Evolutionary conservation across 2,113 vertebrate species (phyloP).

Genomic region (Ophiodon elongatus): DNA sequence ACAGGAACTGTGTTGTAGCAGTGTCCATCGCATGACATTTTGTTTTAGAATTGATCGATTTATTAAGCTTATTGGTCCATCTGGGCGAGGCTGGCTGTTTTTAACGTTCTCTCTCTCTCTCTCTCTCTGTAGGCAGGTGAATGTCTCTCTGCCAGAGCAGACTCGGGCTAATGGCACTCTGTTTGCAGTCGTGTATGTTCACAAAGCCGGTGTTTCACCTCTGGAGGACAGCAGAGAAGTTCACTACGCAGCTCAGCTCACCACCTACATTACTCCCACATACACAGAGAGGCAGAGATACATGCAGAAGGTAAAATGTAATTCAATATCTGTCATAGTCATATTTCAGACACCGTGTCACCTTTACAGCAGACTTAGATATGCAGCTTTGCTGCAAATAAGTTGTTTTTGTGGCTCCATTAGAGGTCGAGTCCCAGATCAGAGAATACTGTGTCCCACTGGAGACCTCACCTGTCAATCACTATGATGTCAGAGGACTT

Average conservation of each 20-base stretch:
- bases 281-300: slow-evolving; percentile 41
- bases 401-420: slow-evolving; percentile 10
- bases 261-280: slow-evolving; percentile 89
- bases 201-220: slow-evolving; percentile 90
- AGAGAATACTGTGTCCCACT: slow-evolving; percentile 89
- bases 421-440: slow-evolving; percentile 81
- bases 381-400: neutral
- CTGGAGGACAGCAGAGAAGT: slow-evolving; percentile 94
- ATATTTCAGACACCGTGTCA: slow-evolving; percentile 1
- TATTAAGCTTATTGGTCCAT: neutral
- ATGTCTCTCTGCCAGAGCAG: slow-evolving; percentile 91
- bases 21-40: neutral
- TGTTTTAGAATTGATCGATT: neutral
- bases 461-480: slow-evolving; percentile 91
- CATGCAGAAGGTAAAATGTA: slow-evolving; percentile 52
- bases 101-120: neutral
- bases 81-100: neutral
- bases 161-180: slow-evolving; percentile 92
- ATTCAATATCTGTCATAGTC: neutral
- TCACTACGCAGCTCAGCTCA: slow-evolving; percentile 91
- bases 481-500: slow-evolving; percentile 96
- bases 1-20: neutral
- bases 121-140: slow-evolving; percentile 86
- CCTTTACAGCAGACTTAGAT: neutral
- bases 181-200: slow-evolving; percentile 93